These are phyloP conservation scores for Watersipora subatra DNA, from an alignment of 1,140 invertebrate genomes.

Conservation along the genomic window DNA sequence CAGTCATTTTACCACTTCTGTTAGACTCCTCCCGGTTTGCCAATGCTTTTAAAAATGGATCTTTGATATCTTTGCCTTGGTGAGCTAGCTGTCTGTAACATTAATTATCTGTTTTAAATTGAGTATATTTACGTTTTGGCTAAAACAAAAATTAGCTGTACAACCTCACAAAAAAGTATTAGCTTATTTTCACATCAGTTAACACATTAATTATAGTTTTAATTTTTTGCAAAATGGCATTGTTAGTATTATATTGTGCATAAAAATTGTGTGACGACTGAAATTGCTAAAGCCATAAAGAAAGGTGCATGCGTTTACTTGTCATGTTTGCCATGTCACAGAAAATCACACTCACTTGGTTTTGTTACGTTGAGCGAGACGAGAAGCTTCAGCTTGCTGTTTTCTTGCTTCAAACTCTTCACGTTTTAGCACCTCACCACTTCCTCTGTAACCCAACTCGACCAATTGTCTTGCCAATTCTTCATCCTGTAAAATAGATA, in stretches of 20 bases:
- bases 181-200: no score
- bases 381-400: conserved; percentile 37
- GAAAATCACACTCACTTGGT: conserved; percentile 33
- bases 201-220: no score
- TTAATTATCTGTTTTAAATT: conserved; percentile 7
- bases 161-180: no score
- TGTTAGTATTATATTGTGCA: no score
- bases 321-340: no score
- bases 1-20: conserved; percentile 47
- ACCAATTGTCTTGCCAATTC: conserved; percentile 41
- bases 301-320: no score
- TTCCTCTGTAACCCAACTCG: conserved; percentile 41
- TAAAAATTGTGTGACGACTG: no score
- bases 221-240: no score
- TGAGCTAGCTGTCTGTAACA: conserved; percentile 34
- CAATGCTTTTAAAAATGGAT: conserved; percentile 50
- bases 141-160: no score
- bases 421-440: conserved; percentile 40
- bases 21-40: conserved; percentile 55
- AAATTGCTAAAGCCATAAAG: no score
- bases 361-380: conserved; percentile 36
- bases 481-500: conserved; percentile 39
- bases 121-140: no score
- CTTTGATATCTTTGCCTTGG: conserved; percentile 40
- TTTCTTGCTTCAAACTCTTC: conserved; percentile 42